Evolutionary conservation across 64 coral and sea anemone species (phyloP).

Genomic region (Dendrophyllia cribrosa): DNA sequence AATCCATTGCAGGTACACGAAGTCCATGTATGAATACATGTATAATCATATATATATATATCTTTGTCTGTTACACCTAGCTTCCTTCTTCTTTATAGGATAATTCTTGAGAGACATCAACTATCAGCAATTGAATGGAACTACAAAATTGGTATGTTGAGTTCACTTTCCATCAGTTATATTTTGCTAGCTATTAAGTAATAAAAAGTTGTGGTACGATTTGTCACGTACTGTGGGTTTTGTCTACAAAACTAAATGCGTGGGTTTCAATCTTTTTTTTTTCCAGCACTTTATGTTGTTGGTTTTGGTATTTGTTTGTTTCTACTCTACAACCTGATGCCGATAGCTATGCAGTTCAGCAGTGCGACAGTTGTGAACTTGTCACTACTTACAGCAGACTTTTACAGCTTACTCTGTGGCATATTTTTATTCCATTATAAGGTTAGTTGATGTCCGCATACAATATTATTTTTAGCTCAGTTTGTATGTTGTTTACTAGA

Average conservation of each 20-base stretch:
- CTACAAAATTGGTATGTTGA: constrained; percentile 60
- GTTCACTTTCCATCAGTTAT: too few relatives aligned
- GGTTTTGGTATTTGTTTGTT: constrained; percentile 82
- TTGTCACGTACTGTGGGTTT: not conserved
- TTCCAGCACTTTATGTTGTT: constrained; percentile 69
- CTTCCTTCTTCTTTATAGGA: constrained; percentile 6
- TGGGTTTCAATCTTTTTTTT: not conserved
- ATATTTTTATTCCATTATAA: constrained; percentile 87
- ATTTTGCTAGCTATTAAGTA: too few relatives aligned
- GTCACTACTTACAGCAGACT: constrained; percentile 86
- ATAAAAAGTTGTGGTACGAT: too few relatives aligned
- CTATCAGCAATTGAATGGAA: constrained; percentile 38
- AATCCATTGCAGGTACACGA: too few relatives aligned
- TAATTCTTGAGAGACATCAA: constrained; percentile 61
- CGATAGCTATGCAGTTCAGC: constrained; percentile 73
- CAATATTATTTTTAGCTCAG: too few relatives aligned
- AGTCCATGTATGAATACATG: too few relatives aligned
- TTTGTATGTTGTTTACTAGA: too few relatives aligned
- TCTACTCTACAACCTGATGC: constrained; percentile 79
- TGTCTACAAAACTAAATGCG: too few relatives aligned
- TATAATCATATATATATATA: too few relatives aligned
- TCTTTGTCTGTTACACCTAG: too few relatives aligned
- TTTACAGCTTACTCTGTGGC: constrained; percentile 85
- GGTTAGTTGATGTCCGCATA: constrained; percentile 10
- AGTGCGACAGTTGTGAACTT: constrained; percentile 91